Evolutionary conservation across 2,113 vertebrate genomes (phyloP), one percentile per base, ranked within the genome.

Genomic region (Ctenodactylus gundi): DNA sequence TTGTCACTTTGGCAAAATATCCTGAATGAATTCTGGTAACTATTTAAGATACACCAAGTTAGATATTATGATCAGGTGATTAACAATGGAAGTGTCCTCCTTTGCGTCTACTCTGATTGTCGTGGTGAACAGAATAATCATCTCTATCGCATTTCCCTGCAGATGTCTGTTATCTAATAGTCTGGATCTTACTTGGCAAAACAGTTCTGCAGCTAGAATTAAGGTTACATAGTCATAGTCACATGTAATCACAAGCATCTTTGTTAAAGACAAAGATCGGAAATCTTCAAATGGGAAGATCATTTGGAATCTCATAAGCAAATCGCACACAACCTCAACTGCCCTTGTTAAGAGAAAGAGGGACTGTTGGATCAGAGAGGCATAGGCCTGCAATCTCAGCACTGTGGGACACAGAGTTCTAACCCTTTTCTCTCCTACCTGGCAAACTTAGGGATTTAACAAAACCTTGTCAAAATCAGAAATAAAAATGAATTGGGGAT

Each of bases 1-100:
- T 78, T 65, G 88, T 95, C 87, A 96, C 0, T 96, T 97, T 85
- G 96, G 64, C 94, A 65, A 97, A 97, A 92, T 78, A 44, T 88
- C 73, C 21, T 86, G n/a, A 86, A 76, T 58, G 82, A 41, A 41
- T 77, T 34, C 5, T 81, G 55, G 68, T 93, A 72, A 68, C 68
- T 94, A 27, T 67, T 95, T 95, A 95, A 96, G 89, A 96, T 89
- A 91, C 58, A 93, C n/a, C 78, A 58, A 96, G 96, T 55, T 49
- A 95, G 18, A 87, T 88, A 17, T 46, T 0, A 6, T 39, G 10
- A 88, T 85, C 81, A 92, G 4, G 49, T 91, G 44, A 92, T 87
- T 85, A 92, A n/a, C n/a, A n/a, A n/a, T n/a, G n/a, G n/a, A n/a
- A n/a, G n/a, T n/a, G n/a, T n/a, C n/a, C n/a, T n/a, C n/a, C n/a